Base-by-base conservation (phyloP, 2,797 vertebrate genomes). In the Sebastes dallii region DNA sequence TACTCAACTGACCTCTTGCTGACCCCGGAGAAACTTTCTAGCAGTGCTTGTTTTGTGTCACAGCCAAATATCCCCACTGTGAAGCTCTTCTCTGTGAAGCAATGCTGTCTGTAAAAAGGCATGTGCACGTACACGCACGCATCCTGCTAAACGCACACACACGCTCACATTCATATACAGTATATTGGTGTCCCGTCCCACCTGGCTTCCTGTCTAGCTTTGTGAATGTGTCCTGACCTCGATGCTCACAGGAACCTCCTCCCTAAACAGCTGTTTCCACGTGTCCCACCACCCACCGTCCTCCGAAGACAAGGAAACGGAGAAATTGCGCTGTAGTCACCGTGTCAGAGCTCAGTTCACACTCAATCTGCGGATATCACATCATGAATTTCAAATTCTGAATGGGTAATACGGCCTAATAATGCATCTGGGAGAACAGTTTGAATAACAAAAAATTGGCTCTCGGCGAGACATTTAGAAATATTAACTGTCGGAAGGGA, bases 221-320 rank as follows among this genome's bases (percentile, higher is more conserved):
- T 89, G 88, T 89, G 85, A 92, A 87, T 87, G 82, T 77, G 67
- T 84, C 82, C 90, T 88, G 92, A 88, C 91, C 90, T 87, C 75
- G 55, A 79, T 67, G 77, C 82, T 91, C 81, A 84, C 91, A 94
- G 94, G 95, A 95, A 94, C 85, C 91, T 89, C 90, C 89, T 93
- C 92, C 93, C 86, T 81, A 92, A 94, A 92, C 92, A 94, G 91
- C 93, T 94, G 93, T 77, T 95, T 95, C 94, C 92, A 91, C 59
- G 54, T 83, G 79, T 91, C 84, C 90, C 87, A 77, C 74, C 87
- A 84, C 66, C 85, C 76, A 76, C 67, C 24, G 13, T 82, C 81
- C 74, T 84, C 72, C 70, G 67, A 59, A 86, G 76, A 84, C 66
- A 24, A 73, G 87, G 78, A 92, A 89, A 87, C 61, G 12, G 64